These are phyloP conservation scores for Tinamus major DNA, from an alignment of 2,797 vertebrate species.

Conservation along the genomic window DNA sequence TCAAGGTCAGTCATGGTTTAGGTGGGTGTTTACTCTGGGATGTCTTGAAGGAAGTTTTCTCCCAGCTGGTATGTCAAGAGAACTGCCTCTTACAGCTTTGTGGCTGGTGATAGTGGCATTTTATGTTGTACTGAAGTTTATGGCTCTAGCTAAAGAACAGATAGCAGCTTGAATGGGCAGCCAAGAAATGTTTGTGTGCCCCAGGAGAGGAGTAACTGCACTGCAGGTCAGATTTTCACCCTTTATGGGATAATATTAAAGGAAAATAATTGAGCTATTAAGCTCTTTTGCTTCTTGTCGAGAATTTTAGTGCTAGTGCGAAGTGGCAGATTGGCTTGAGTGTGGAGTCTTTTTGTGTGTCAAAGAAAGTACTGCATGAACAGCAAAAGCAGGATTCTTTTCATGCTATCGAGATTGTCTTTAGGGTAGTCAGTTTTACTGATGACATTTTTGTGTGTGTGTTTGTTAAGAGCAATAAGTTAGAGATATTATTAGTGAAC, in stretches of 20 bases:
- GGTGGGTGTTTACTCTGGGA: conserved; percentile 17
- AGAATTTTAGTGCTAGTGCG: not conserved
- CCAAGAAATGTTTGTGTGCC: not conserved
- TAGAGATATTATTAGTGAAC: too few species aligned
- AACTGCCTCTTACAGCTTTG: conserved; percentile 13
- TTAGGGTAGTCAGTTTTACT: not conserved
- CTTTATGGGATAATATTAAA: not conserved
- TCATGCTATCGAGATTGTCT: not conserved
- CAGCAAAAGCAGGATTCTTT: not conserved
- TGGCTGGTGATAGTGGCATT: not conserved
- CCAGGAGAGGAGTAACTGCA: not conserved
- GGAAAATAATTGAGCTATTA: conserved; percentile 31
- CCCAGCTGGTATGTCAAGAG: not conserved
- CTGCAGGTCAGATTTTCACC: not conserved
- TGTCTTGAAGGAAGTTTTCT: conserved; percentile 12
- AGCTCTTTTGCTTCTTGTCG: not conserved
- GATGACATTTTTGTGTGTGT: not conserved
- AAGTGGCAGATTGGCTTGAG: not conserved
- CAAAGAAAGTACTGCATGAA: not conserved
- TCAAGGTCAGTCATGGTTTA: conserved; percentile 38
- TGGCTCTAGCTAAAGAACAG: not conserved
- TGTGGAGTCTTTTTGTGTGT: not conserved
- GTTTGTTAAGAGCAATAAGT: not conserved
- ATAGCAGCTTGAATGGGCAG: not conserved
- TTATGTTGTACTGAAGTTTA: not conserved